phyloP scores from a whole-genome alignment of 2,888 invertebrate genomes.

The Bellardia pandia region DNA sequence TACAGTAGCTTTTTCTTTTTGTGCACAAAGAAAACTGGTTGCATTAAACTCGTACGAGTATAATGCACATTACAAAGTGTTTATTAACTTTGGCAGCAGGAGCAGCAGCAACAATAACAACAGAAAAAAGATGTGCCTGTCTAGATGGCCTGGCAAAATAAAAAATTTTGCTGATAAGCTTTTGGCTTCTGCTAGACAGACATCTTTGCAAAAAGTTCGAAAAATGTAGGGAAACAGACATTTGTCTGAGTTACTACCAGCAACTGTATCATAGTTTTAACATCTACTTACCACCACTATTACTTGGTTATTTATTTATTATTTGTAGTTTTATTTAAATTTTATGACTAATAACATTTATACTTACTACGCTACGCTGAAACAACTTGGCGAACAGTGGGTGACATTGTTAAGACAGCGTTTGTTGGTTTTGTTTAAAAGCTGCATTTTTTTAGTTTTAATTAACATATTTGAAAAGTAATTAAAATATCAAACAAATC shows the following conservation, averaged over 20 bases:
- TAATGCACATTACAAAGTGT: conserved; percentile 45
- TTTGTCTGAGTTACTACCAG: conserved; percentile 3
- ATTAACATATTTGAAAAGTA: conserved; percentile 61
- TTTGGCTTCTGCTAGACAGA: conserved; percentile 42
- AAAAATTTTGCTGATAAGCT: conserved; percentile 45
- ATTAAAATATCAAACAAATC: conserved; percentile 45
- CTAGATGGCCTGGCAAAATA: conserved; percentile 5
- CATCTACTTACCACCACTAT: neutral
- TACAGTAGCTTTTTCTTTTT: conserved; percentile 25
- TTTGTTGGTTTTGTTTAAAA: neutral
- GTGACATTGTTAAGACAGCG: conserved; percentile 60
- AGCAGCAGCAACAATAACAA: neutral
- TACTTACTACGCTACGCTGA: neutral
- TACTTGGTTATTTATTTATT: conserved; percentile 12
- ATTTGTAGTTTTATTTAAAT: neutral
- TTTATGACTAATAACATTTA: conserved; percentile 9
- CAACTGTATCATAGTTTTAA: conserved; percentile 3
- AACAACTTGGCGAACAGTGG: conserved; percentile 41
- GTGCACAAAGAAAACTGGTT: conserved; percentile 8
- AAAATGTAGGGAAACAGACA: neutral
- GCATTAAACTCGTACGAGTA: neutral
- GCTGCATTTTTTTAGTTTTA: conserved; percentile 19
- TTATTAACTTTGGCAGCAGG: conserved; percentile 57
- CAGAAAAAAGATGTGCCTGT: conserved; percentile 33
- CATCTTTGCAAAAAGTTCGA: neutral